Evolutionary conservation across 2,888 invertebrate species (phyloP), one percentile per base, ranked within the genome.

Genomic region (Metellina segmentata): DNA sequence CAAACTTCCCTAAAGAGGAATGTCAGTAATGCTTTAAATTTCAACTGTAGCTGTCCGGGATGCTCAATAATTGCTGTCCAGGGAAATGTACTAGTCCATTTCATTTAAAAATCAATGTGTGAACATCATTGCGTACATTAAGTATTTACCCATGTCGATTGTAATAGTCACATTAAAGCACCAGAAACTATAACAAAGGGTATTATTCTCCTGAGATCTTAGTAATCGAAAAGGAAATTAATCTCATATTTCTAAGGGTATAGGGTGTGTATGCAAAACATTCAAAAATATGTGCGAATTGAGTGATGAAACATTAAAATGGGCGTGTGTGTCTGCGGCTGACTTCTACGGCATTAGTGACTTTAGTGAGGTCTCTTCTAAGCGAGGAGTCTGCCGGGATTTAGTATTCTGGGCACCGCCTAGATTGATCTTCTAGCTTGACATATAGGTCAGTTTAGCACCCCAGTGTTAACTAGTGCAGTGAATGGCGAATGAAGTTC

Each of bases 351-450:
- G 34, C 34, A 34, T 34, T 34, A 34, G 4, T 34, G 4, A 4
- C 34, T 34, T 34, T 49, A 49, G 48, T 19, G 51, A 52, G 51
- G 9, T 8, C 20, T 78, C 78, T 78, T 78, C 48, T 48, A 52
- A 71, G 83, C 34, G 83, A 78, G n/a, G 52, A 69, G 53, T 69
- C 71, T 83, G 72, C 16, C 19, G 51, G 51, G 82, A 83, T 51
- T 83, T n/a, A 70, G 9, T 51, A 87, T 79, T 81, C 72, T 79
- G 87, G 79, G 61, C 78, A 20, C 61, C 87, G 72, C 87, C 87
- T 87, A 78, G 34, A 75, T 85, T 85, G 53, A 75, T 74, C 74
- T 61, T 11, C 48, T 9, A 16, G 34, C 48, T 74, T 61, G 61
- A 75, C 52, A 75, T 85, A 48, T 85, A 52, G 85, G 75, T 85